phyloP scores from a whole-genome alignment of 2,888 invertebrate species.

The Lacanobia oleracea region DNA sequence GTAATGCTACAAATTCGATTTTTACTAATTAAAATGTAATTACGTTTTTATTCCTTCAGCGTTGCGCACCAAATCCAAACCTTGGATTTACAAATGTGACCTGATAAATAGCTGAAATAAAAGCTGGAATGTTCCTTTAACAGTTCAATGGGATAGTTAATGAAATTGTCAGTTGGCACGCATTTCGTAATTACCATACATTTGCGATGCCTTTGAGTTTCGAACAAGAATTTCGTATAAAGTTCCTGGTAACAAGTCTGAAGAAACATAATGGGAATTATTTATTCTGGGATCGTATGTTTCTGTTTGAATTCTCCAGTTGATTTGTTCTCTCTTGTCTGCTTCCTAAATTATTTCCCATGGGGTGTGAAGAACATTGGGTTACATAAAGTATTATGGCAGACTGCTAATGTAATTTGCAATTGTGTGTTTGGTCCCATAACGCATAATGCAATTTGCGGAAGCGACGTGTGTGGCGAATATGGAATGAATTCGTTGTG shows the following conservation, averaged over 20 bases:
- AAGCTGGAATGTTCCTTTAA: not conserved
- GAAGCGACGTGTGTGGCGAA: conserved; percentile 7
- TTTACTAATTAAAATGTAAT: conserved; percentile 32
- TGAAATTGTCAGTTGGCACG: conserved; percentile 38
- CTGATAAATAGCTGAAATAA: conserved; percentile 32
- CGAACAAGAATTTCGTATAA: conserved; percentile 67
- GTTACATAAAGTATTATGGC: conserved; percentile 1
- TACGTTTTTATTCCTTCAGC: conserved; percentile 15
- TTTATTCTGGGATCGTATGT: conserved; percentile 45
- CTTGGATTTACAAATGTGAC: not conserved
- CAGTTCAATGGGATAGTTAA: not conserved
- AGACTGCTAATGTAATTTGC: conserved; percentile 24
- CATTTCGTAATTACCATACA: conserved; percentile 74
- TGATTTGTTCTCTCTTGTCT: conserved; percentile 24
- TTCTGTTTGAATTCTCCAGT: conserved; percentile 39
- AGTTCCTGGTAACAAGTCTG: conserved; percentile 67
- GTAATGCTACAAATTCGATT: conserved; percentile 43
- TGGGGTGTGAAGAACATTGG: conserved; percentile 2
- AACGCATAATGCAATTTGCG: conserved; percentile 20
- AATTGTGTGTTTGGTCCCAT: conserved; percentile 11
- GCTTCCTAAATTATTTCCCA: conserved; percentile 39
- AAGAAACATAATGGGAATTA: conserved; percentile 61
- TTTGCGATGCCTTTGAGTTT: conserved; percentile 70
- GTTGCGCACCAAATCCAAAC: not conserved
- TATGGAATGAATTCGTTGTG: conserved; percentile 3